Conservation (phyloP, 2,797 vertebrate genomes). For the Furcifer pardalis region DNA sequence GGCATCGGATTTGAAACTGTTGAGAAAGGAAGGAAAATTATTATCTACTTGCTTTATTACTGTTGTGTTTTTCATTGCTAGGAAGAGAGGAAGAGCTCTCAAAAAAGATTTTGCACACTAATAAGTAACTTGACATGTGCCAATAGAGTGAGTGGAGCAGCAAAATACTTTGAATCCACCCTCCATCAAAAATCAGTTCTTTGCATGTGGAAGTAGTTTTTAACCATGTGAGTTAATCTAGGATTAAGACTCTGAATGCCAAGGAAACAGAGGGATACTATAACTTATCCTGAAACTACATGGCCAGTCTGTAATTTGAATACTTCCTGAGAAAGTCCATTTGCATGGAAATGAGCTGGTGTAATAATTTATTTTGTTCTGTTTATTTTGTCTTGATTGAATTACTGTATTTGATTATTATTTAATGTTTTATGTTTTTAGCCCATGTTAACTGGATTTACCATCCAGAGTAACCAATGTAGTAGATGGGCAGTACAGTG, state of each 20-base stretch:
- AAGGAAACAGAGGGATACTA: background rate
- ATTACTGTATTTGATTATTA: too few species aligned
- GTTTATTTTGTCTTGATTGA: too few species aligned
- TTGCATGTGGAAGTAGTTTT: background rate
- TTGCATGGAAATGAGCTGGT: background rate
- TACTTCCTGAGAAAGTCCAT: background rate
- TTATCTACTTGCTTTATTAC: background rate
- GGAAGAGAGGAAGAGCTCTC: background rate
- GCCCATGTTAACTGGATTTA: too few species aligned
- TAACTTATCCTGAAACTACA: background rate
- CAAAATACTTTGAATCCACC: background rate
- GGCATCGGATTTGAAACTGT: background rate
- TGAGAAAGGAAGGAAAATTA: background rate
- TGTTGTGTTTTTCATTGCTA: background rate
- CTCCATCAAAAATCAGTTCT: background rate
- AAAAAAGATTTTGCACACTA: background rate
- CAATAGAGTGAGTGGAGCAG: too few species aligned
- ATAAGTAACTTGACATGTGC: background rate
- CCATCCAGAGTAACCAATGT: too few species aligned
- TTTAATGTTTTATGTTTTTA: too few species aligned
- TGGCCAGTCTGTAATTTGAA: background rate
- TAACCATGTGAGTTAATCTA: background rate
- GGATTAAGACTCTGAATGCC: background rate
- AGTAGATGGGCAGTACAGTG: too few species aligned
- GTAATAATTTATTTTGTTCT: too few species aligned